Percentiles rank a stretch among this genome's conserved stretches.
These are phyloP conservation scores for Rafetus swinhoei DNA, from an alignment of 2,113 vertebrate species.

Conservation along the genomic window DNA sequence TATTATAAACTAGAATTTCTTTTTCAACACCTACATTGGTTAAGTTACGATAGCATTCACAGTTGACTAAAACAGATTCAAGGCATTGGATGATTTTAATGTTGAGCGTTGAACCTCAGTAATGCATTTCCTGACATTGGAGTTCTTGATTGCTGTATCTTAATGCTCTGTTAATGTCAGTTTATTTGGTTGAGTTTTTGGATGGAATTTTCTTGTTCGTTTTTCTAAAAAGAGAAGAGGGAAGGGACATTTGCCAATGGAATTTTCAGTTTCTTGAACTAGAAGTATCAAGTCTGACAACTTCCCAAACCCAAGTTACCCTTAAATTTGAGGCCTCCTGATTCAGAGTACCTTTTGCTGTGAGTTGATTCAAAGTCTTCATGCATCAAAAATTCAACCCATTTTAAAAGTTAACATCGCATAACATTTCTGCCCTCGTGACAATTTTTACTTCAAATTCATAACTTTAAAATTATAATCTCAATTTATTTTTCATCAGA, in stretches of 20 bases:
- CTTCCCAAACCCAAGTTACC: background rate
- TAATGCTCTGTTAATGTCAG: background rate
- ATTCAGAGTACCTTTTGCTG: background rate
- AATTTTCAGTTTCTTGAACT: background rate
- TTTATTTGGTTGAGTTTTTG: background rate
- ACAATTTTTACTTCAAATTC: constrained; percentile 24
- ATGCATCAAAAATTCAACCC: background rate
- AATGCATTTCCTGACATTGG: background rate
- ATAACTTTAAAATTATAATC: background rate
- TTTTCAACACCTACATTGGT: background rate
- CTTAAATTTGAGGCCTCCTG: background rate
- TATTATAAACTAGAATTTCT: background rate
- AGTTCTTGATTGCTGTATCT: background rate
- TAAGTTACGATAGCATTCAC: background rate
- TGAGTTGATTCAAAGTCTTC: background rate
- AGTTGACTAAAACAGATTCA: background rate
- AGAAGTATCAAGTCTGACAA: background rate
- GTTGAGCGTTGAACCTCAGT: background rate
- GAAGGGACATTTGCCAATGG: background rate
- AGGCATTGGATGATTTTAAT: background rate
- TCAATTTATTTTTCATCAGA: constrained; percentile 39
- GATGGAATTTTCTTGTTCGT: background rate
- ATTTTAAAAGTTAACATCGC: constrained; percentile 19
- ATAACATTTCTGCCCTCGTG: background rate
- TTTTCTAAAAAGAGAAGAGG: background rate